Evolutionary conservation across 1,140 invertebrate genomes (phyloP), one percentile per base, ranked within the genome.

Genomic region (Melanaphis sacchari): DNA sequence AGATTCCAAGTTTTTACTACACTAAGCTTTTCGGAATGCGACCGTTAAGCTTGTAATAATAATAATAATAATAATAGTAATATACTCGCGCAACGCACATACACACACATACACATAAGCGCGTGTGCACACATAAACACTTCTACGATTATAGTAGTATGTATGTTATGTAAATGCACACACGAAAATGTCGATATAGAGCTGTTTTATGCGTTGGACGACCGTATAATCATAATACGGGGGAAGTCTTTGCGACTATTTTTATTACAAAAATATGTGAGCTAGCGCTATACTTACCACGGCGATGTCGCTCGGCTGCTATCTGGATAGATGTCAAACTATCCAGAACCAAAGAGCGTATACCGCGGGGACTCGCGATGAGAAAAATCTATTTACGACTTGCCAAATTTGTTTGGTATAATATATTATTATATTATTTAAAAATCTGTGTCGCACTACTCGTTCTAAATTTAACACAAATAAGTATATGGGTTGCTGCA

Each of bases 261-360:
- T 93, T 93, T 93, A 93, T 24, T 54, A 85, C 46, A n/a, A 84
- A 85, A 93, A 84, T 52, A 66, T 41, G 52, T 66, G 41, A 54
- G 89, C 36, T 66, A 49, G 36, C 41, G 31, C 41, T 31, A 43
- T 85, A 89, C 88, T 89, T 89, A 90, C 24, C 24, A 54, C 88
- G 22, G 40, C 31, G n/a, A n/a, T 49, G 43, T 84, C 41, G 43
- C 26, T 76, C 38, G 59, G 36, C 31, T 43, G 43, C 36, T 85
- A 82, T 92, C 91, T 93, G 91, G 91, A 93, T 81, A 22, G 2
- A 41, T 93, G 91, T 93, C 91, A 93, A 93, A 54, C 43, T 85
- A 81, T 93, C 91, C 91, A 85, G 91, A 84, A 84, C 36, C 76
- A 24, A 82, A 22, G 89, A 91, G 88, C 49, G 31, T 90, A 38